Evolutionary conservation across 2,888 invertebrate species (phyloP), one percentile per base, ranked within the genome.

Genomic region (Pachydiplax longipennis): DNA sequence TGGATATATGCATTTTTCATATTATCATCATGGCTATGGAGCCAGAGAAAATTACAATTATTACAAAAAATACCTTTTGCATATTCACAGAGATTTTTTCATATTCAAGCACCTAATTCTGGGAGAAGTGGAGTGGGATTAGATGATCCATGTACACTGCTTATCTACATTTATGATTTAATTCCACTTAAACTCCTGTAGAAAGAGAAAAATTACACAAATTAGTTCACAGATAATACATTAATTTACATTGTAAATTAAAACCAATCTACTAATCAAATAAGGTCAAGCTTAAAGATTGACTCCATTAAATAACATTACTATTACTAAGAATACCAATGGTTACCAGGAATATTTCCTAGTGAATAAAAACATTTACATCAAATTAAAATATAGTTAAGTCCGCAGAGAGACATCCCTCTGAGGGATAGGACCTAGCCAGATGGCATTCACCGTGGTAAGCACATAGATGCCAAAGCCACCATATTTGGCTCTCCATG

Each of bases 171-270:
- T 87, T 87, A 65, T 61, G 37, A 87, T 61, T 87, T 37, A 87
- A 87, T 87, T 87, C 87, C 87, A 87, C 87, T 87, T 87, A 87
- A 87, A 87, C 61, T 87, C 87, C 87, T 87, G 87, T 37, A 53
- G 15, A 87, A 87, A 87, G 87, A 87, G 13, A 65, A 87, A 31
- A 58, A 83, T 65, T 87, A 6, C 6, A 65, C 18, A 15, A 37
- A 87, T 83, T 22, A 61, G 61, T 58, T 58, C 15, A 15, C 15
- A 58, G 18, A 83, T 31, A 48, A 83, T 31, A 48, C 1, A 83
- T 12, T 65, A 5, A 73, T 31, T 73, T 3, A 53, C 18, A 53
- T 18, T 53, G 18, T 13, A 48, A 3, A 53, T 53, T 13, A 53
- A 53, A 53, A 4, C 18, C 3, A 53, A 18, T 18, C 18, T 53